Evolutionary conservation across 2,797 vertebrate genomes (phyloP).

Genomic region (Betta splendens): DNA sequence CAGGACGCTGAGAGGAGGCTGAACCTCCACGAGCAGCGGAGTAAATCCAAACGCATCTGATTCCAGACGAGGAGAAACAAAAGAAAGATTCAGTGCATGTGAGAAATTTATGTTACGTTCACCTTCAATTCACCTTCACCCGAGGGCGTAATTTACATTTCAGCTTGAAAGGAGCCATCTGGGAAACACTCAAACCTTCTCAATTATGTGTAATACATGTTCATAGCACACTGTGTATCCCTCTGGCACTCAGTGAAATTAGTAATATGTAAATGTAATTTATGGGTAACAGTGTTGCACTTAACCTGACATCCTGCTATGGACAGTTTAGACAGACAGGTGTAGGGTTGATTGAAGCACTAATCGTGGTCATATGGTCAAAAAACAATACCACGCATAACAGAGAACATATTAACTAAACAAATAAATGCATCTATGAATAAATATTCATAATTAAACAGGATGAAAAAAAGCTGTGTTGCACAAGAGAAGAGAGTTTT

Average conservation of each 20-base stretch:
- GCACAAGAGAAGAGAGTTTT: background rate
- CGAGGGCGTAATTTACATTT: conserved; percentile 68
- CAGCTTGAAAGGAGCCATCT: conserved; percentile 54
- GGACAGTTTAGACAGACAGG: conserved; percentile 34
- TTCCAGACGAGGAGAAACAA: conserved; percentile 11
- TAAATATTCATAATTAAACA: conserved; percentile 9
- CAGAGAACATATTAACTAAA: conserved; percentile 8
- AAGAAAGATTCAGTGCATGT: conserved; percentile 23
- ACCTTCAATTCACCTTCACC: conserved; percentile 61
- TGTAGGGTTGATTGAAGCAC: conserved; percentile 21
- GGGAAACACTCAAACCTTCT: conserved; percentile 50
- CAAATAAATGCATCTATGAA: background rate
- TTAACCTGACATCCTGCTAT: conserved; percentile 44
- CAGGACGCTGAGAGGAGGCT: conserved; percentile 20
- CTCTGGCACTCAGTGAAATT: conserved; percentile 60
- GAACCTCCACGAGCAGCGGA: conserved; percentile 21
- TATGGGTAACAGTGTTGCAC: conserved; percentile 50
- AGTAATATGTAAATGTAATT: conserved; percentile 58
- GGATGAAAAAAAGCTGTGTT: too few relatives aligned
- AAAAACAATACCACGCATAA: background rate
- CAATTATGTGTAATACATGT: conserved; percentile 60
- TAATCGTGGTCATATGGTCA: conserved; percentile 3
- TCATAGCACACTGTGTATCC: conserved; percentile 53
- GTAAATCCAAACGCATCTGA: conserved; percentile 20
- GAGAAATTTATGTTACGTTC: conserved; percentile 49